Percentiles rank a stretch among this genome's conserved stretches.
These are phyloP conservation scores for Nephrotoma appendiculata DNA, from an alignment of 2,888 invertebrate species.

Conservation along the genomic window DNA sequence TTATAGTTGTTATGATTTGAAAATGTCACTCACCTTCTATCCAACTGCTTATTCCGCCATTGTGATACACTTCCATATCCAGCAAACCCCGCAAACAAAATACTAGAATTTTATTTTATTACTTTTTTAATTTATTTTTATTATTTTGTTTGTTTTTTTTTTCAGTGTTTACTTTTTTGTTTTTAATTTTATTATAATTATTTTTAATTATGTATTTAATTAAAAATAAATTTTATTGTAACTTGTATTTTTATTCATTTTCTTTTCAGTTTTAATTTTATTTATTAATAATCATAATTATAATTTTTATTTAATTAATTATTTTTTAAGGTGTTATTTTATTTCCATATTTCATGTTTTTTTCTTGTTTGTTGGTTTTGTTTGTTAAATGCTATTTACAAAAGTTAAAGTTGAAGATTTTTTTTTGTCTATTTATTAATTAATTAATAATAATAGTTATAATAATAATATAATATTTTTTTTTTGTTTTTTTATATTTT, in stretches of 20 bases:
- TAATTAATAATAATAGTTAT: not conserved
- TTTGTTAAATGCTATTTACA: slow-evolving; percentile 37
- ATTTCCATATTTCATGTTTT: slow-evolving; percentile 8
- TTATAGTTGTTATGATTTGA: too few species aligned
- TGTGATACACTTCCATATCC: not conserved
- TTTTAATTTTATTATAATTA: not conserved
- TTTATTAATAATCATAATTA: not conserved
- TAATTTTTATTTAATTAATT: slow-evolving; percentile 7
- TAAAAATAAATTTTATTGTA: not conserved
- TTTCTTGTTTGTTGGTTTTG: not conserved
- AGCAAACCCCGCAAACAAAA: not conserved
- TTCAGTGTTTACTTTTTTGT: not conserved
- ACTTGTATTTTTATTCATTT: not conserved
- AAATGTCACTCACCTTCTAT: too few species aligned
- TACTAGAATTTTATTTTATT: not conserved
- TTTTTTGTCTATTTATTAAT: not conserved
- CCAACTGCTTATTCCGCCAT: too few species aligned
- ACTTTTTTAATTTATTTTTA: not conserved
- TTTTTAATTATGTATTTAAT: not conserved
- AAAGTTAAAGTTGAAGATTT: not conserved
- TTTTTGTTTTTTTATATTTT: not conserved
- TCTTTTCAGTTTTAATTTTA: not conserved
- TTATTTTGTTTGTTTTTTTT: not conserved
- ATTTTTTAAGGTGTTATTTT: not conserved
- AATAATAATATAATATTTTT: not conserved